Evolutionary conservation across 1,140 invertebrate species (phyloP), one percentile per base, ranked within the genome.

Genomic region (Diorhabda sublineata): DNA sequence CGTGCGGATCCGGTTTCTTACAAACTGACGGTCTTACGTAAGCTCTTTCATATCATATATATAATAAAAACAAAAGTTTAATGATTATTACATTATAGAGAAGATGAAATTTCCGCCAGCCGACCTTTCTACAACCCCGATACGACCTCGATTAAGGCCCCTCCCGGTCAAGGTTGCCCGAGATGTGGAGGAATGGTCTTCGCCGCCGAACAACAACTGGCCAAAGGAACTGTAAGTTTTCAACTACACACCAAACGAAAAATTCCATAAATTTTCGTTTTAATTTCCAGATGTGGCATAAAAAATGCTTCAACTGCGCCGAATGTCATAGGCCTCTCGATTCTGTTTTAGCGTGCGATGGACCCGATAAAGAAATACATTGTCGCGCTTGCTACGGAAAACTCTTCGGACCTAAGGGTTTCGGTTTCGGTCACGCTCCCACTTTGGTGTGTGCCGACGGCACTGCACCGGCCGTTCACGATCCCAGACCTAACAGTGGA

Each of bases 271-370:
- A 87, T 87, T 43, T 69, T 41, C n/a, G 4, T 52, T 2, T 3
- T 52, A 52, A 68, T 56, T 75, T 81, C 42, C 75, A 92, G 88
- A 93, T 94, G 88, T 97, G 95, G 94, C 95, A 97, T 84, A 96
- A 94, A 83, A 92, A 90, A 78, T 97, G 95, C 83, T 97, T 95
- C 86, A 95, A 90, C 82, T 97, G 95, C 78, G 86, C 88, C 65
- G 91, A 94, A 79, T 99, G 97, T 80, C 93, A 95, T 78, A 91
- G 97, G 73, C 93, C 96, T 52, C 82, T 99, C 70, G 97, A 99
- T 81, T 98, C 96, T 0, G 90, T 94, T 85, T 81, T 93, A 65
- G 93, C 93, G 60, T 95, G 92, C 77, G 94, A 96, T 77, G 93
- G 92, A 7, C 93, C 94, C 62, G 92, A 95, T 79, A 90, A 89